Percentiles rank a stretch among this genome's conserved stretches.
Evolutionary conservation across 2,797 vertebrate genomes (phyloP).

Genomic region (Mus spretus): DNA sequence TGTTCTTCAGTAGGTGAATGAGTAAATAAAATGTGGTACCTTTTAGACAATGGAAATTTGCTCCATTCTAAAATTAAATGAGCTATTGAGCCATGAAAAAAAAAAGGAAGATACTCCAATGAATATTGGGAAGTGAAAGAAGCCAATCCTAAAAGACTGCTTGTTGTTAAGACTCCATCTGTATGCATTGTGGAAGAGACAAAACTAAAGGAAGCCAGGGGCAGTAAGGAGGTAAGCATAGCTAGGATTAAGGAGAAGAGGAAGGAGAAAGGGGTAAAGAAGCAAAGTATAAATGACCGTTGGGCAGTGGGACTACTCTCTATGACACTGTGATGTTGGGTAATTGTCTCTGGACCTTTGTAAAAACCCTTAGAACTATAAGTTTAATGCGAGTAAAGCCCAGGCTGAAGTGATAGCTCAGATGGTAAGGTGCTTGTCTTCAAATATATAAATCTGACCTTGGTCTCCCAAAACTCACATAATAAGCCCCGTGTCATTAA

Average conservation of each 20-base stretch:
- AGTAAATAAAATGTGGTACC: not conserved
- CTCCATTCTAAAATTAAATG: conserved; percentile 4
- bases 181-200: not conserved
- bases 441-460: not conserved
- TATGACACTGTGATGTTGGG: not conserved
- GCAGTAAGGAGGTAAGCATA: not conserved
- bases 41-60: not conserved
- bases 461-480: not conserved
- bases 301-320: not conserved
- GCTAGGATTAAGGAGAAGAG: not conserved
- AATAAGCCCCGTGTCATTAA: not conserved
- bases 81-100: not conserved
- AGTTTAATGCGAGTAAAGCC: not conserved
- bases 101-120: not conserved
- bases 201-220: not conserved
- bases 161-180: not conserved
- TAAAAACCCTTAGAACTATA: not conserved
- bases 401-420: not conserved
- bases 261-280: not conserved
- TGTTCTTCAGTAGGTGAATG: not conserved
- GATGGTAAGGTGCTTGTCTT: not conserved
- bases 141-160: not conserved
- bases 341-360: not conserved
- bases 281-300: not conserved
- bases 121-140: not conserved